These are phyloP conservation scores for Drosophila percnosoma DNA, from an alignment of 2,888 invertebrate species.

Conservation along the genomic window DNA sequence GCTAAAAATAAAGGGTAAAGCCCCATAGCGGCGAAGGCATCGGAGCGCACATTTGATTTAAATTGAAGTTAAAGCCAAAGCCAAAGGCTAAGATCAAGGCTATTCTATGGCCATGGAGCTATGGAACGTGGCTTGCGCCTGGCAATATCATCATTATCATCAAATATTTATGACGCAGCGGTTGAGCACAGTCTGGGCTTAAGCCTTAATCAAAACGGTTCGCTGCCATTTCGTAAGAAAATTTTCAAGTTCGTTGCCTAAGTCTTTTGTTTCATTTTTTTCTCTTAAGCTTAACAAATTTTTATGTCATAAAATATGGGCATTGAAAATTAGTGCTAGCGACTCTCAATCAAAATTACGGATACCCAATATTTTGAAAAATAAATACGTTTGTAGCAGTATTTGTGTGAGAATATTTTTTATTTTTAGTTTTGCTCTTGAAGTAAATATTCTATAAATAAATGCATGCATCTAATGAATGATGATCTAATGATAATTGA, in stretches of 20 bases:
- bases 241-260: slow-evolving; percentile 66
- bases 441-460: not conserved
- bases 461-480: not conserved
- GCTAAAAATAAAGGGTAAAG: slow-evolving; percentile 70
- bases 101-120: slow-evolving; percentile 43
- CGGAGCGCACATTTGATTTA: slow-evolving; percentile 76
- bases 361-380: not conserved
- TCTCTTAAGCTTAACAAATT: slow-evolving; percentile 1
- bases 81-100: slow-evolving; percentile 70
- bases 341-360: slow-evolving; percentile 5
- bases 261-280: slow-evolving; percentile 63
- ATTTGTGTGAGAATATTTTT: not conserved
- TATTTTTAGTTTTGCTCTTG: not conserved
- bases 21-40: slow-evolving; percentile 59
- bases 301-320: not conserved
- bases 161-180: slow-evolving; percentile 76
- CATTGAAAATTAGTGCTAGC: not conserved
- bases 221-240: slow-evolving; percentile 64
- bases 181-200: slow-evolving; percentile 54
- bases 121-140: slow-evolving; percentile 54
- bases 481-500: not conserved
- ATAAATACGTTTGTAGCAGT: not conserved
- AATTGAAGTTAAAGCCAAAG: slow-evolving; percentile 69
- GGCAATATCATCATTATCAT: slow-evolving; percentile 70
- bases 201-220: slow-evolving; percentile 60